These are phyloP conservation scores for Alaudala cheleensis DNA, from an alignment of 2,113 vertebrate genomes.

Conservation along the genomic window DNA sequence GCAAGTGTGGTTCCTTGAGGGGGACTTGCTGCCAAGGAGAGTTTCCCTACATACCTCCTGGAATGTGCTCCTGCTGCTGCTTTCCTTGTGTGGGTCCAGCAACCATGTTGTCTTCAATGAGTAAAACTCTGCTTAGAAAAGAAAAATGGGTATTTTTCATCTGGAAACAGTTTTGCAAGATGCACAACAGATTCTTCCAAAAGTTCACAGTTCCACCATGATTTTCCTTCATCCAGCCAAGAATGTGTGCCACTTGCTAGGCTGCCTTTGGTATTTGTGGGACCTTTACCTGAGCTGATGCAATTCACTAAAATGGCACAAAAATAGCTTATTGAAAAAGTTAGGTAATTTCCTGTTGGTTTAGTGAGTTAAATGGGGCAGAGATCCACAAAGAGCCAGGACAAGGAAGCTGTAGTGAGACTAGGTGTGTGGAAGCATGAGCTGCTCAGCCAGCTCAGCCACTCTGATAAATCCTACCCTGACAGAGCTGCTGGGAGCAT, in stretches of 20 bases:
- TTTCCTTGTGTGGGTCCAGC: neutral
- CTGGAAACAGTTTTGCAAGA: neutral
- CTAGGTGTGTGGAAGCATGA: neutral
- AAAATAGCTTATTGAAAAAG: neutral
- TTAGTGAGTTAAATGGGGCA: neutral
- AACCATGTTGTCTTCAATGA: neutral
- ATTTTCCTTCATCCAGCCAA: neutral
- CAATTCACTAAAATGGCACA: neutral
- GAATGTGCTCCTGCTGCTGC: neutral
- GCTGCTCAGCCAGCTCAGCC: neutral
- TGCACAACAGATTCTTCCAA: neutral
- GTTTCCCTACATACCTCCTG: neutral
- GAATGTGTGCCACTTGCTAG: neutral
- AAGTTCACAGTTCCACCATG: neutral
- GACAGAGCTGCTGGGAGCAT: neutral
- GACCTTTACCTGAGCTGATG: neutral
- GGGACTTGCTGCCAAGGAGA: accelerated
- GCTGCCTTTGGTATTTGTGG: neutral
- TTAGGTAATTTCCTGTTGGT: neutral
- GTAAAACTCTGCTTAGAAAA: neutral
- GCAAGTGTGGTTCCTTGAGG: neutral
- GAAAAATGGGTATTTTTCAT: neutral
- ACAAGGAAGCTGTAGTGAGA: neutral
- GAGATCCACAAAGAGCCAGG: neutral
- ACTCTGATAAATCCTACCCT: neutral